These are phyloP conservation scores for Homarus americanus DNA, from an alignment of 1,140 invertebrate species.

Conservation along the genomic window DNA sequence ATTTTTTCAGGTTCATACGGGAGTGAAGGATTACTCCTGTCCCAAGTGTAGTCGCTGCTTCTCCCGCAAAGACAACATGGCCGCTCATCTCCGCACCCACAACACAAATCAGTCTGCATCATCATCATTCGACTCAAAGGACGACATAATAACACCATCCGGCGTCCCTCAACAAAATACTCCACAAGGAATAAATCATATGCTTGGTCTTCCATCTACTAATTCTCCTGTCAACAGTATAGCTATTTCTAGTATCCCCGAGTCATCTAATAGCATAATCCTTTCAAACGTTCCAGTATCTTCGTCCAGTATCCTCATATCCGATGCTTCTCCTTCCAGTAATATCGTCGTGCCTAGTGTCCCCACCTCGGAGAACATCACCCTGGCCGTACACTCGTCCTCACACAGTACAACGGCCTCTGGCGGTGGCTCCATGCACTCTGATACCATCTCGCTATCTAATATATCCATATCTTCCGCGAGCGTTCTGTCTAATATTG, in stretches of 20 bases:
- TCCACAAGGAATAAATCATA: constrained; percentile 17
- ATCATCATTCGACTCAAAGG: not conserved
- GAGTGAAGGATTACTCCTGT: constrained; percentile 43
- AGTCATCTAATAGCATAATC: constrained; percentile 25
- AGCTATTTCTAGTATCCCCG: not conserved
- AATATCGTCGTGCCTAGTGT: not conserved
- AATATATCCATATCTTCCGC: constrained; percentile 23
- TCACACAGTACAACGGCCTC: not conserved
- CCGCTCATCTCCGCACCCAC: constrained; percentile 54
- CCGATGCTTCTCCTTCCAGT: constrained; percentile 11
- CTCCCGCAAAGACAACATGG: constrained; percentile 59
- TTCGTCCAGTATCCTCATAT: not conserved
- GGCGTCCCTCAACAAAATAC: not conserved
- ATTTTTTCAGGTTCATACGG: constrained; percentile 52
- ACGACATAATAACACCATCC: not conserved
- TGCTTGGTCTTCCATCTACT: constrained; percentile 46
- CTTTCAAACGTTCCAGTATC: constrained; percentile 22
- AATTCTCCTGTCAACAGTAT: not conserved
- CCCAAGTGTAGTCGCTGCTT: constrained; percentile 41
- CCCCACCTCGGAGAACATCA: not conserved
- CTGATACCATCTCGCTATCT: constrained; percentile 2
- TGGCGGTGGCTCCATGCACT: not conserved
- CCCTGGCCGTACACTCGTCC: not conserved
- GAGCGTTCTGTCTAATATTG: constrained; percentile 15
- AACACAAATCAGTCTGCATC: not conserved